A percentile compares a stretch with the other conserved stretches of the same genome.
These are phyloP conservation scores for Volucella bombylans DNA, from an alignment of 2,888 invertebrate genomes.

Conservation along the genomic window DNA sequence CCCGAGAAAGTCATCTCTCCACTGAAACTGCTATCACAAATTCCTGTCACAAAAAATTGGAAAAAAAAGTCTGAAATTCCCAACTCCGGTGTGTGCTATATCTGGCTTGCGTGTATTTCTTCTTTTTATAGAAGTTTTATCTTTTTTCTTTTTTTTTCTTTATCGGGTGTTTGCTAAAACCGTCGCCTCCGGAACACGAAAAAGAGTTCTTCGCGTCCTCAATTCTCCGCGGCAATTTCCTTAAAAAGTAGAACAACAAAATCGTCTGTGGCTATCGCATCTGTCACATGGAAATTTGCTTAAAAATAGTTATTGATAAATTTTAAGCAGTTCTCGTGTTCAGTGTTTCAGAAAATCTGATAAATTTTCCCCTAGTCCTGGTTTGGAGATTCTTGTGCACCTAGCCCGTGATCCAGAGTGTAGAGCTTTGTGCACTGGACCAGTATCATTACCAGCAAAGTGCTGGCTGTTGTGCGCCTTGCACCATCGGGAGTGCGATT, in stretches of 20 bases:
- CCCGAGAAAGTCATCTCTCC: background rate
- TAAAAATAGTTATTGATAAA: slow-evolving; percentile 43
- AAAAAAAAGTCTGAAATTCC: slow-evolving; percentile 4
- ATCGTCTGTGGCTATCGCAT: background rate
- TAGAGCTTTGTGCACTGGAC: slow-evolving; percentile 50
- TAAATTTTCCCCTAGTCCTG: background rate
- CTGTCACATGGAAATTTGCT: slow-evolving; percentile 42
- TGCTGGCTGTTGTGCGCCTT: slow-evolving; percentile 31
- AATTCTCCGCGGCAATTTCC: slow-evolving; percentile 19
- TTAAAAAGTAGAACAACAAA: slow-evolving; percentile 6
- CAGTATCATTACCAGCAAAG: slow-evolving; percentile 21
- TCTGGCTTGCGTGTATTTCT: slow-evolving; percentile 31
- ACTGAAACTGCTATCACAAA: slow-evolving; percentile 42
- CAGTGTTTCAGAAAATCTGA: too few species aligned
- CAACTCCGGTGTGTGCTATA: slow-evolving; percentile 40
- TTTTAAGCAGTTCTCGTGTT: slow-evolving; percentile 23
- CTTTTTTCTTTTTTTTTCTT: slow-evolving; percentile 1
- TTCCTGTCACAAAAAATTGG: slow-evolving; percentile 39
- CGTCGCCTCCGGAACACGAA: background rate
- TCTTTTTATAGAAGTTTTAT: background rate
- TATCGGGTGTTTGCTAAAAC: background rate
- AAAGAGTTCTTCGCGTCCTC: slow-evolving; percentile 47
- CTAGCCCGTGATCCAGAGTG: slow-evolving; percentile 6
- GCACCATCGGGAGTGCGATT: slow-evolving; percentile 49
- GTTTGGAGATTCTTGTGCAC: too few species aligned